A percentile compares a stretch with the other conserved stretches of the same genome.
phyloP scores from a whole-genome alignment of 2,888 invertebrate genomes.

The Eupithecia inturbata region DNA sequence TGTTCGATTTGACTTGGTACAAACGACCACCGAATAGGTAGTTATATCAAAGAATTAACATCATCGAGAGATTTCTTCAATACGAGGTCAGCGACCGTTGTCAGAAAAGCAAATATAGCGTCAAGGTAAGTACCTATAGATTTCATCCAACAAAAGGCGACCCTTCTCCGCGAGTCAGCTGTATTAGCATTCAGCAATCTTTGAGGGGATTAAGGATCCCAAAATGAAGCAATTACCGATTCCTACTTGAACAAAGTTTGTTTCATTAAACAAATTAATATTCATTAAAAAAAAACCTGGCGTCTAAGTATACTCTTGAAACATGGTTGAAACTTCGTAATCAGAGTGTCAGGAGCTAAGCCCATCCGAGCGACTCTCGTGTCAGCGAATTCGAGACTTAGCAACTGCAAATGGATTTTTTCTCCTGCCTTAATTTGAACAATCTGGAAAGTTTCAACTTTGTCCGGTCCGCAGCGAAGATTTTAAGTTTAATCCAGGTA shows the following conservation, averaged over 20 bases:
- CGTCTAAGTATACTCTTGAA: constrained; percentile 76
- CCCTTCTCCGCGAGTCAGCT: constrained; percentile 38
- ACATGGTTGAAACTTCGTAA: constrained; percentile 81
- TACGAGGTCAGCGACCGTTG: constrained; percentile 33
- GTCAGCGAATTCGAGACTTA: constrained; percentile 75
- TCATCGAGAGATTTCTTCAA: constrained; percentile 18
- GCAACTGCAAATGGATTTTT: constrained; percentile 72
- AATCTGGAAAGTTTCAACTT: constrained; percentile 54
- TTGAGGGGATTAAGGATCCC: constrained; percentile 64
- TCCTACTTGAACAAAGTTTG: constrained; percentile 76
- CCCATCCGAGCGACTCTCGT: constrained; percentile 48
- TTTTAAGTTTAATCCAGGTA: constrained; percentile 45
- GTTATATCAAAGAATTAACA: constrained; percentile 16
- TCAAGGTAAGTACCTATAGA: constrained; percentile 40
- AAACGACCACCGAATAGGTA: constrained; percentile 13
- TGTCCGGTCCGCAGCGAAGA: constrained; percentile 50
- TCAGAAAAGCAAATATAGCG: constrained; percentile 33
- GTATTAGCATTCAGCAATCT: constrained; percentile 61
- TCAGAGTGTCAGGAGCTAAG: constrained; percentile 65
- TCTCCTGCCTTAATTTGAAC: constrained; percentile 64
- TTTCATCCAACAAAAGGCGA: constrained; percentile 48
- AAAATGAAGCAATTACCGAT: constrained; percentile 78
- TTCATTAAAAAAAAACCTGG: constrained; percentile 81
- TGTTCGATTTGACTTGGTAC: neutral
- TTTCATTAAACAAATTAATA: constrained; percentile 81